These are phyloP conservation scores for Actinemys pallida DNA, from an alignment of 2,113 vertebrate genomes.

Conservation along the genomic window DNA sequence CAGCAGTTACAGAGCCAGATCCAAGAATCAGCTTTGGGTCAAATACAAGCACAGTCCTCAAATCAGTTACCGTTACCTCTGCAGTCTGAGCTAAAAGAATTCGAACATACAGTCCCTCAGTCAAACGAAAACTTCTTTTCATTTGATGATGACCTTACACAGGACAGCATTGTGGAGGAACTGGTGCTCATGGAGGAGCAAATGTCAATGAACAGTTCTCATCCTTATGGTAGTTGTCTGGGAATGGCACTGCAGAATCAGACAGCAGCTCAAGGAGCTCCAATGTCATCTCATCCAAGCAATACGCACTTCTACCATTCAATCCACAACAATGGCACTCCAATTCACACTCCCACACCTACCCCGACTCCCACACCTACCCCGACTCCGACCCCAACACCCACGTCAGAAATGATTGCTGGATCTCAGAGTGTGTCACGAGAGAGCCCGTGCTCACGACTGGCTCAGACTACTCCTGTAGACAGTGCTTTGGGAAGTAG, in stretches of 20 bases:
- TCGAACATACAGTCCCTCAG: conserved; percentile 87
- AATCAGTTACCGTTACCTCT: conserved; percentile 85
- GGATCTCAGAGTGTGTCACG: conserved; percentile 85
- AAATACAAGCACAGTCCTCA: conserved; percentile 82
- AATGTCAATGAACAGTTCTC: conserved; percentile 92
- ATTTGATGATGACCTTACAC: conserved; percentile 97
- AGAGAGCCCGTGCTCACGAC: conserved; percentile 92
- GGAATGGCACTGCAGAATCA: conserved; percentile 86
- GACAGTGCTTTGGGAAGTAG: conserved; percentile 95
- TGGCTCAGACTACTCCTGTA: conserved; percentile 92
- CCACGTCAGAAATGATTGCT: conserved; percentile 91
- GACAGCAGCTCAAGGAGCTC: conserved; percentile 77
- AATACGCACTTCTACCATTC: conserved; percentile 87
- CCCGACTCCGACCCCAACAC: conserved; percentile 90
- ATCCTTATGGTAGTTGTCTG: conserved; percentile 84
- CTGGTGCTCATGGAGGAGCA: conserved; percentile 99
- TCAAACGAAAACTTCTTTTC: conserved; percentile 91
- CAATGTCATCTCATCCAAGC: conserved; percentile 81
- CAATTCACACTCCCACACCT: conserved; percentile 89
- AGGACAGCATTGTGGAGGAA: conserved; percentile 99
- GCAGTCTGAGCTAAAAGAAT: conserved; percentile 89
- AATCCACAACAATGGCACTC: conserved; percentile 87
- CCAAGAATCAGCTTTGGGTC: conserved; percentile 82
- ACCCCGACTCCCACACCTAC: conserved; percentile 86
- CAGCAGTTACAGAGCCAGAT: conserved; percentile 87